Base-by-base conservation (phyloP, 2,797 vertebrate species). In the Hybognathus amarus region DNA sequence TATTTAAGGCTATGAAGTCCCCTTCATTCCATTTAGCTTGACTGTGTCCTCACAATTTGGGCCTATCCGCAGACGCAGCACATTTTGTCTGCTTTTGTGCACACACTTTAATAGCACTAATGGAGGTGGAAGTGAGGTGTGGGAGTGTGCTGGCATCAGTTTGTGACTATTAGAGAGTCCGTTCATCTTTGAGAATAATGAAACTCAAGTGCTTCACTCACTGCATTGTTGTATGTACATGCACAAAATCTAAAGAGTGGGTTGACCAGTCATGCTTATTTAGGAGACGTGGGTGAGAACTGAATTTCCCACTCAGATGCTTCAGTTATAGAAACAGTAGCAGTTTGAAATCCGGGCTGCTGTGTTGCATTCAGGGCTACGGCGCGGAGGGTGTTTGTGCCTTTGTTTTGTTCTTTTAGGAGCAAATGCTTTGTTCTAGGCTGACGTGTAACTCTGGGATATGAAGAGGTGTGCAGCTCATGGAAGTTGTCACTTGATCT, bases 71-170 rank as follows among this genome's bases (percentile, higher is more conserved):
- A 80, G 80, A 85, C 22, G 20, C 66, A 56, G 80, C 54, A 20
- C 17, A 36, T 84, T 54, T 54, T 84, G 45, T 77, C 61, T 27
- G 74, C 17, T 5, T 56, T 22, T 68, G 50, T 63, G 33, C 17
- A 18, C 38, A 30, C 36, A 24, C 47, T 85, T 77, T 80, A 88
- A 84, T 86, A 54, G 63, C 54, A 38, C 69, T 86, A 88, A 86
- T 88, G 87, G 81, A 69, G 11, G 52, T 56, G n/a, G 75, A 74
- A 24, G 75, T 59, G 30, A 42, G 80, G 63, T 84, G 61, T 75
- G 78, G 38, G 77, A 47, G 70, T 59, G 38, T 42, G 20, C 24
- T 50, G 59, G 59, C 12, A 10, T 85, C 45, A 18, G 20, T 42
- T 56, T 38, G 50, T 71, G 79, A 77, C 52, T 47, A 54, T 85